A percentile compares a stretch with the other conserved stretches of the same genome.
These are phyloP conservation scores for Solea solea DNA, from an alignment of 2,113 vertebrate species.

Conservation along the genomic window DNA sequence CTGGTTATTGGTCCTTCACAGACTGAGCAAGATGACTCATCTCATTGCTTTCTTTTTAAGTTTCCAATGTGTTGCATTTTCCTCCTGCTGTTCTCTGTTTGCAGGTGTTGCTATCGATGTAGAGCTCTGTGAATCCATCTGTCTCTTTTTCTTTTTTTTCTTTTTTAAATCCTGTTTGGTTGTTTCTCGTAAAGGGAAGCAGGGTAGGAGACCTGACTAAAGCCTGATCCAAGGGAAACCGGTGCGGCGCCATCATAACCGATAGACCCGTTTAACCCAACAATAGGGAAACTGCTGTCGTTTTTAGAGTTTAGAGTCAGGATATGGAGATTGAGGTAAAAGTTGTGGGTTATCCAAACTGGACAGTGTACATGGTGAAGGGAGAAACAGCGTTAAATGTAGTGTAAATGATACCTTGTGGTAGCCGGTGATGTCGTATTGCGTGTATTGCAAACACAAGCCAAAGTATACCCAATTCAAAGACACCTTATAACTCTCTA, in stretches of 20 bases:
- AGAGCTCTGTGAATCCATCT: conserved; percentile 64
- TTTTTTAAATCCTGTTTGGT: conserved; percentile 39
- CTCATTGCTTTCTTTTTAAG: conserved; percentile 74
- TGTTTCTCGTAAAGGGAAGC: conserved; percentile 71
- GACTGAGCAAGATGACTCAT: conserved; percentile 66
- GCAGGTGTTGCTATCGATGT: conserved; percentile 70
- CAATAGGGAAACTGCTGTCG: not conserved
- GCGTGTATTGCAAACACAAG: not conserved
- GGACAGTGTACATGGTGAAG: too few relatives aligned
- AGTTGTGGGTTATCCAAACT: too few relatives aligned
- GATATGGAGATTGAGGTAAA: too few relatives aligned
- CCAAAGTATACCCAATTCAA: not conserved
- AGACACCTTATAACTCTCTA: too few relatives aligned
- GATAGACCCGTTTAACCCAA: conserved; percentile 2
- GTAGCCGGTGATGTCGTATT: too few relatives aligned
- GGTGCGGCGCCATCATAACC: not conserved
- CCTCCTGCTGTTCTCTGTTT: conserved; percentile 72
- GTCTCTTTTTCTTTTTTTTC: conserved; percentile 34
- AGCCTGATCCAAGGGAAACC: not conserved
- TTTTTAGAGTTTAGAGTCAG: not conserved
- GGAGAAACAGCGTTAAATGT: not conserved
- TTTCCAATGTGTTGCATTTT: conserved; percentile 63
- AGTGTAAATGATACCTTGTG: not conserved
- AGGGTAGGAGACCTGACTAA: conserved; percentile 33
- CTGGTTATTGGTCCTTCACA: conserved; percentile 80